A percentile compares a stretch with the other conserved stretches of the same genome.
phyloP scores from a whole-genome alignment of 2,113 vertebrate species.

The Caretta caretta region DNA sequence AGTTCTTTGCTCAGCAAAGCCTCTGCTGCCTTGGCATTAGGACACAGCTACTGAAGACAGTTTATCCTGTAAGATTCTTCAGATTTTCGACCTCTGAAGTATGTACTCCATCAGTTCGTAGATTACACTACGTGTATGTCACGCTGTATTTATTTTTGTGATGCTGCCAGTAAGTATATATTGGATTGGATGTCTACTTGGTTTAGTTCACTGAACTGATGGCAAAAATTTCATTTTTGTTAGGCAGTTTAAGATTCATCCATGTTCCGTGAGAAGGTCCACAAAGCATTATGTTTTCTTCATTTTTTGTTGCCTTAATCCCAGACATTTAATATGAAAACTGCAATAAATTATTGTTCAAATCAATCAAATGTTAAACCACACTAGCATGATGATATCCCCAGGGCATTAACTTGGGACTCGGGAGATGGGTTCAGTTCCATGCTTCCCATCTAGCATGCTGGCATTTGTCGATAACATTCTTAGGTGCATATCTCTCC shows the following conservation, averaged over 20 bases:
- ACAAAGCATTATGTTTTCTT: neutral
- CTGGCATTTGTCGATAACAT: too few species aligned
- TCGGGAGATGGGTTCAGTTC: neutral
- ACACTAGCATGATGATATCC: neutral
- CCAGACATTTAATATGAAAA: neutral
- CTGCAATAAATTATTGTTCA: neutral
- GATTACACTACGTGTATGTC: neutral
- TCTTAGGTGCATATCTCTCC: too few species aligned
- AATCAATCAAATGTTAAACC: constrained; percentile 5
- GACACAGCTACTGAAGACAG: constrained; percentile 62
- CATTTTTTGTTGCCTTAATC: neutral
- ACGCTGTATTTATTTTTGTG: neutral
- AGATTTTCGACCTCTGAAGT: constrained; percentile 73
- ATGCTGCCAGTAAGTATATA: neutral
- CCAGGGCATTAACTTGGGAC: neutral
- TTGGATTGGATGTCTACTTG: neutral
- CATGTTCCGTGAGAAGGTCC: neutral
- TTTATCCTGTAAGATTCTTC: constrained; percentile 65
- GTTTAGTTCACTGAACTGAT: neutral
- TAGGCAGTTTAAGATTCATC: neutral
- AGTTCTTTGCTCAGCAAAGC: constrained; percentile 75
- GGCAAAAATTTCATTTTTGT: neutral
- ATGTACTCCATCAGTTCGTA: constrained; percentile 70
- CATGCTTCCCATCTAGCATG: neutral
- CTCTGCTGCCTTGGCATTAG: constrained; percentile 60